phyloP scores from a whole-genome alignment of 2,888 invertebrate genomes.

The Pristionchus exspectatus region DNA sequence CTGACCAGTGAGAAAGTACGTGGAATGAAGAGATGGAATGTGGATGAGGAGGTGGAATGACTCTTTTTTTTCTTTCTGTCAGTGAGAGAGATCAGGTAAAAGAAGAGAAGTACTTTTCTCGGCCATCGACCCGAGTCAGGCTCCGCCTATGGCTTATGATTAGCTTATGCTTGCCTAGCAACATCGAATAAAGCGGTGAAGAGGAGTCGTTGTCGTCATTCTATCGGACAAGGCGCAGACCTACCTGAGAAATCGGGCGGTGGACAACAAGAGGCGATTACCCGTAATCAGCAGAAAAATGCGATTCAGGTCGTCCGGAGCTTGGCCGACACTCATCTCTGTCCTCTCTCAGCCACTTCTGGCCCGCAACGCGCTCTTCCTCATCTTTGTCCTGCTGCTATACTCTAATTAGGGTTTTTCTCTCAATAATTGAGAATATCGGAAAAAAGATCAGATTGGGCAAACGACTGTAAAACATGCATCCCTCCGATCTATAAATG shows the following conservation, averaged over 20 bases:
- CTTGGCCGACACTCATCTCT: background rate
- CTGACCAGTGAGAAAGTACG: background rate
- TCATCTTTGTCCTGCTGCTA: background rate
- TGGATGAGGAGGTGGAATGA: too few relatives aligned
- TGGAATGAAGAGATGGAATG: too few relatives aligned
- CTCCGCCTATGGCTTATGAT: slow-evolving; percentile 21
- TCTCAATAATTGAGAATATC: too few relatives aligned
- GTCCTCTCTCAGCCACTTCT: background rate
- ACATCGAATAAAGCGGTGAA: background rate
- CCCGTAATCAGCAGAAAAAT: too few relatives aligned
- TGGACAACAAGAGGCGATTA: too few relatives aligned
- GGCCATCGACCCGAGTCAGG: background rate
- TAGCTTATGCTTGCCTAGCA: background rate
- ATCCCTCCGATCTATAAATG: too few relatives aligned
- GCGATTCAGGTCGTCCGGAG: background rate
- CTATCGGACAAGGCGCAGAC: too few relatives aligned
- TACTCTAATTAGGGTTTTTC: too few relatives aligned
- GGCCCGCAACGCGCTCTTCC: background rate
- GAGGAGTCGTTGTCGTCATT: background rate
- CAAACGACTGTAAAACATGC: too few relatives aligned
- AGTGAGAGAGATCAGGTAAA: background rate
- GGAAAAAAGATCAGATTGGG: too few relatives aligned
- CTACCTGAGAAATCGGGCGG: too few relatives aligned
- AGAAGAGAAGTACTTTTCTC: background rate
- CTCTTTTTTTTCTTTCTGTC: too few relatives aligned